phyloP scores from a whole-genome alignment of 2,888 invertebrate species.

The Dryomyza anilis region DNA sequence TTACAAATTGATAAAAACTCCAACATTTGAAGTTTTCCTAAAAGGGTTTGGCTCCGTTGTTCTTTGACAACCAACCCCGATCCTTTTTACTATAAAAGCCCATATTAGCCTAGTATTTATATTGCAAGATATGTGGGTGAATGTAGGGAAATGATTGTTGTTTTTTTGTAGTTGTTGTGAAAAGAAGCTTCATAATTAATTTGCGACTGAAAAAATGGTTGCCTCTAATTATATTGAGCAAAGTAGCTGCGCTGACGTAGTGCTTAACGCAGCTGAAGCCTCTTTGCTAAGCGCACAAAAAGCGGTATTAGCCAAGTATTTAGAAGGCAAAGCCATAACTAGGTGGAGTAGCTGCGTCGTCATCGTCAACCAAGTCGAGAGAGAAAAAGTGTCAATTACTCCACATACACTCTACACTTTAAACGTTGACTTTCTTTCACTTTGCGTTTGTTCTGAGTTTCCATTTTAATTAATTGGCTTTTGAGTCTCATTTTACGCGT shows the following conservation, averaged over 20 bases:
- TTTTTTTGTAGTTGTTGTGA: no score
- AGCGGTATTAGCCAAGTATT: no score
- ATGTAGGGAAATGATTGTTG: no score
- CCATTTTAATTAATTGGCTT: conserved; percentile 31
- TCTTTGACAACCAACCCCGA: no score
- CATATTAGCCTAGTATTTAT: no score
- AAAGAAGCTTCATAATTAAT: conserved; percentile 7
- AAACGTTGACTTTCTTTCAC: neutral
- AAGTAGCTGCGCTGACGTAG: no score
- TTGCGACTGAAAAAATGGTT: neutral
- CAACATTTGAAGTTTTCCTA: no score
- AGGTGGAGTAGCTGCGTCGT: neutral
- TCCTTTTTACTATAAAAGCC: no score
- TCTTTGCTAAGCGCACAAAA: neutral
- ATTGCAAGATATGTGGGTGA: no score
- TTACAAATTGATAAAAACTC: no score
- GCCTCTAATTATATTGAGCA: neutral
- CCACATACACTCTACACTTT: neutral
- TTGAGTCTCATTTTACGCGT: conserved; percentile 28
- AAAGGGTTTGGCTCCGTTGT: no score
- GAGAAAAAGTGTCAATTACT: conserved; percentile 7
- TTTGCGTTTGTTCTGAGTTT: conserved; percentile 10
- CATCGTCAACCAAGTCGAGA: neutral
- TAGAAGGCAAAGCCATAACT: no score
- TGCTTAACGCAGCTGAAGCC: neutral